Percentiles rank a stretch among this genome's conserved stretches.
These are phyloP conservation scores for Sclerodermus sp. DNA, from an alignment of 2,888 invertebrate genomes.

Conservation along the genomic window DNA sequence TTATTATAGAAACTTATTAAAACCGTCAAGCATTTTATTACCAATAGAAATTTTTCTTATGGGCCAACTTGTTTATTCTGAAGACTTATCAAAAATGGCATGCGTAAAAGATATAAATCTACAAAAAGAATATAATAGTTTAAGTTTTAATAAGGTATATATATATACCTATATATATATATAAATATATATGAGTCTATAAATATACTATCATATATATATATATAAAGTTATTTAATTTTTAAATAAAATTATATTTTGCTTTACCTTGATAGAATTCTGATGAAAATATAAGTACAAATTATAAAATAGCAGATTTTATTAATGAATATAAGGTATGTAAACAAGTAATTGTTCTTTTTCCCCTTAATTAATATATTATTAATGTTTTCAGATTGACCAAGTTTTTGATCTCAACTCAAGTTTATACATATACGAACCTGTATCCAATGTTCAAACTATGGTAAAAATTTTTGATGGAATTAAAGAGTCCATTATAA, in stretches of 20 bases:
- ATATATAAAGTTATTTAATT: background rate
- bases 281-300: slow-evolving; percentile 9
- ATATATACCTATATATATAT: background rate
- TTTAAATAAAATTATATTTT: slow-evolving; percentile 1
- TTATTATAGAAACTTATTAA: slow-evolving; percentile 46
- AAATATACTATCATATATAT: background rate
- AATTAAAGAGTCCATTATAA: slow-evolving; percentile 27
- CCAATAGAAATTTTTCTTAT: slow-evolving; percentile 62
- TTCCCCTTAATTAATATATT: too few species aligned
- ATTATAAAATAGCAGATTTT: slow-evolving; percentile 61
- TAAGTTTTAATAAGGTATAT: slow-evolving; percentile 22
- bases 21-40: slow-evolving; percentile 59
- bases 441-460: slow-evolving; percentile 25
- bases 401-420: slow-evolving; percentile 42
- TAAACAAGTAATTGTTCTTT: background rate
- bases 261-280: slow-evolving; percentile 5
- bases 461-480: slow-evolving; percentile 34
- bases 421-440: slow-evolving; percentile 31
- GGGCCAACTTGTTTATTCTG: slow-evolving; percentile 64
- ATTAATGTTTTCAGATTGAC: slow-evolving; percentile 31
- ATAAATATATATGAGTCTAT: background rate
- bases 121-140: slow-evolving; percentile 30
- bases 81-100: slow-evolving; percentile 65
- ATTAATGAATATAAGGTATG: slow-evolving; percentile 66
- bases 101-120: slow-evolving; percentile 63